Conservation (phyloP, 2,113 vertebrate genomes). For the Columbina picui region DNA sequence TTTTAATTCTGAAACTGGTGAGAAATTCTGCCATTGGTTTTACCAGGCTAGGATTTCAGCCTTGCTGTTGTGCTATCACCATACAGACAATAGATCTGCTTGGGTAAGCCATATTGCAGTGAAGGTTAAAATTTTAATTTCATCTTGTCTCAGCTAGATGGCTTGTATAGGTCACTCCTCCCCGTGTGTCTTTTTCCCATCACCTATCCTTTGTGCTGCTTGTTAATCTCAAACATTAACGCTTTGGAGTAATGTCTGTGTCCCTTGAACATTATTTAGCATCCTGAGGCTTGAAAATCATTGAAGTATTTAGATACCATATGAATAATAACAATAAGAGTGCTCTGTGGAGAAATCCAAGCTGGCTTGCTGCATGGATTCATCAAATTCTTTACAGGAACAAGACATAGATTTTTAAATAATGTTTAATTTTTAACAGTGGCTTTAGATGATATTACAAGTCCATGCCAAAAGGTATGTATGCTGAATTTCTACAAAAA, state of each 20-base stretch:
- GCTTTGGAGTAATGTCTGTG: not conserved
- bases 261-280: not conserved
- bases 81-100: not conserved
- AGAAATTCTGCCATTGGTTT: not conserved
- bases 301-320: not conserved
- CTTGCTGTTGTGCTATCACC: not conserved
- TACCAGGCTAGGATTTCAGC: not conserved
- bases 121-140: not conserved
- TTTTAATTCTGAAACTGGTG: not conserved
- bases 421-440: not conserved
- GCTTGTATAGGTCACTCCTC: not conserved
- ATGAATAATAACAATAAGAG: not conserved
- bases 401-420: not conserved
- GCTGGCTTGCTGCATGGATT: not conserved
- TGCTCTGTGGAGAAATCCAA: not conserved
- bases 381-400: not conserved
- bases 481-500: constrained; percentile 42
- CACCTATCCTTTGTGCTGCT: not conserved
- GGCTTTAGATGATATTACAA: not conserved
- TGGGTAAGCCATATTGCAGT: not conserved
- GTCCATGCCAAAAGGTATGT: constrained; percentile 1
- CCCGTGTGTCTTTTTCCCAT: not conserved
- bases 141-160: not conserved
- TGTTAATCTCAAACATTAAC: not conserved
- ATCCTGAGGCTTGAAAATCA: not conserved